Conservation (phyloP, 2,888 invertebrate genomes). For the Conchocele bisecta region DNA sequence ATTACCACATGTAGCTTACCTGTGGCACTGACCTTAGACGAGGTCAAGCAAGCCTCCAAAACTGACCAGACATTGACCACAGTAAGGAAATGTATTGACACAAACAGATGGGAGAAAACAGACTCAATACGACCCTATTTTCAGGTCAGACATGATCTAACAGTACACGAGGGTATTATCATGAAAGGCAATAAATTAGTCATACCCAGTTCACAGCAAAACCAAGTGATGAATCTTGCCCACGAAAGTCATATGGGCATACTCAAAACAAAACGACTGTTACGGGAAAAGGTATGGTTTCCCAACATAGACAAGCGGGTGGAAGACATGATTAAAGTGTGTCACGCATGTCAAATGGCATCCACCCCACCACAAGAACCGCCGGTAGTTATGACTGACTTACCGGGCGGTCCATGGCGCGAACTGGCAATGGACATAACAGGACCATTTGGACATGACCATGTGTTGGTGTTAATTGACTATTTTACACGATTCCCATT, state of each 20-base stretch:
- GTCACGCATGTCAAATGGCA: conserved; percentile 18
- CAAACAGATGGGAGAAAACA: conserved; percentile 8
- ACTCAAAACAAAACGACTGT: conserved; percentile 36
- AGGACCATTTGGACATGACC: conserved; percentile 26
- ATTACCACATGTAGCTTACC: conserved; percentile 2
- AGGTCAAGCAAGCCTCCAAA: conserved; percentile 5
- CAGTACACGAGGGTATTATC: conserved; percentile 6
- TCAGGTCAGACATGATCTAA: conserved; percentile 19
- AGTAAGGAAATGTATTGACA: not conserved
- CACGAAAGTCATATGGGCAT: conserved; percentile 41
- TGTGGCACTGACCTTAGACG: conserved; percentile 3
- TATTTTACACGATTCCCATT: conserved; percentile 29
- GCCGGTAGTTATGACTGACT: conserved; percentile 14
- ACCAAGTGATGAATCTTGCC: conserved; percentile 17
- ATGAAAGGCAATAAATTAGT: conserved; percentile 17
- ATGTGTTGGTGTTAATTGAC: conserved; percentile 22
- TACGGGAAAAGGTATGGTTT: conserved; percentile 42
- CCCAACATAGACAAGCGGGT: conserved; percentile 24
- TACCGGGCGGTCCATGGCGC: conserved; percentile 26
- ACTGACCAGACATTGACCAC: conserved; percentile 2
- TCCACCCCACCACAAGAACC: not conserved
- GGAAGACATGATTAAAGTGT: conserved; percentile 14
- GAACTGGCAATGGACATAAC: conserved; percentile 7
- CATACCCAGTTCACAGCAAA: conserved; percentile 11
- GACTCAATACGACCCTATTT: conserved; percentile 3